Base-by-base conservation (phyloP, 1,140 invertebrate genomes). In the Spodoptera litura region DNA sequence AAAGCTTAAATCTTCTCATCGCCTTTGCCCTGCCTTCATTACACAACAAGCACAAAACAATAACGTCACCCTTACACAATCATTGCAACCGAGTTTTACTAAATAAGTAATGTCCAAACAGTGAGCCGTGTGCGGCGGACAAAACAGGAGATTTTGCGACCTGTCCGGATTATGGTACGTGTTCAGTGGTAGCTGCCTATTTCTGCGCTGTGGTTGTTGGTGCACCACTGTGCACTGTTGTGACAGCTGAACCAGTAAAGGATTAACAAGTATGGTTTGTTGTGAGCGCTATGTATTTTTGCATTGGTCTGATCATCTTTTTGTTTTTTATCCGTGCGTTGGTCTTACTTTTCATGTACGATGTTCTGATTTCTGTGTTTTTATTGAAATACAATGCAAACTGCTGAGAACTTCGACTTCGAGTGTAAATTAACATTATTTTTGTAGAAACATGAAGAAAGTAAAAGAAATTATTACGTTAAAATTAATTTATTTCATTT, bases 71-170 rank as follows among this genome's bases (percentile, higher is more conserved):
- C 77, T 78, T 5, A 12, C 25, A 71, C 11, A 52, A 53, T 5
- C 56, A 58, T 44, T 72, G 20, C 52, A 72, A 72, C 72, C 44
- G 27, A 52, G 62, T 73, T 64, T 81, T 25, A 73, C 79, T 83
- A 82, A 84, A 85, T 83, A 87, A 77, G 81, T 78, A 80, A 76
- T 49, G 61, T 72, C 59, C 78, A 87, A 87, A 87, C 80, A 87
- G 13, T 0, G 72, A 35, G 58, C 75, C 85, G 87, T 88, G 85
- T 82, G 81, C 79, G 12, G 49, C 70, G 79, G 31, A 51, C 79
- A 64, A 77, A 55, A 61, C 53, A n/a, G 71, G 78, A 80, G 85
- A 83, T 88, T 84, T 83, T 20, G 58, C 44, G 25, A 44, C 12
- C 61, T 25, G 64, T 20, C 10, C n/a, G 64, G 64, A 68, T 68